These are phyloP conservation scores for Alcedo quadribrachys DNA, from an alignment of 2,797 vertebrate species.

Conservation along the genomic window DNA sequence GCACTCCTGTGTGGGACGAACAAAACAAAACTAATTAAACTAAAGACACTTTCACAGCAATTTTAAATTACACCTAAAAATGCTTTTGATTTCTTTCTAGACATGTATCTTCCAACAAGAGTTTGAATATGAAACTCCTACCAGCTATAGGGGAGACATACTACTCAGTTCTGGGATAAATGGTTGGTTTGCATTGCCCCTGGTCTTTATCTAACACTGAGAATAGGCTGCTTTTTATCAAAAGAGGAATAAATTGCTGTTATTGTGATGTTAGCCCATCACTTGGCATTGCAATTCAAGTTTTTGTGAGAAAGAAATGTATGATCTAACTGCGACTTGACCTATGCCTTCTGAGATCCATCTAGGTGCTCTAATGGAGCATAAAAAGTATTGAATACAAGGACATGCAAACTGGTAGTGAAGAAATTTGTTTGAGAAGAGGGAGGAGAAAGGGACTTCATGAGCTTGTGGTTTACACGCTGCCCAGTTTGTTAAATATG, in stretches of 20 bases:
- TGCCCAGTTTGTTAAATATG: conserved; percentile 65
- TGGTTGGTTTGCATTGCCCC: conserved; percentile 84
- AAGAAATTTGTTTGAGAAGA: conserved; percentile 75
- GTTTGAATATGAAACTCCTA: conserved; percentile 71
- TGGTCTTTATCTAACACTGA: conserved; percentile 83
- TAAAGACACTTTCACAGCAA: conserved; percentile 32
- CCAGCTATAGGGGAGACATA: conserved; percentile 70
- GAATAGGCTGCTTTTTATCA: conserved; percentile 85
- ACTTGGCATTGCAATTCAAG: conserved; percentile 86
- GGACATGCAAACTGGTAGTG: conserved; percentile 77
- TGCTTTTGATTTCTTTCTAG: conserved; percentile 72
- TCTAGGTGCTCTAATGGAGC: conserved; percentile 84
- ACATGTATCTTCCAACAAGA: conserved; percentile 66
- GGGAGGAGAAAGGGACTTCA: conserved; percentile 58
- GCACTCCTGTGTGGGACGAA: conserved; percentile 24
- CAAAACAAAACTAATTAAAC: conserved; percentile 22
- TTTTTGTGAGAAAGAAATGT: conserved; percentile 84
- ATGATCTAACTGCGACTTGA: conserved; percentile 86
- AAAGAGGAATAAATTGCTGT: conserved; percentile 86
- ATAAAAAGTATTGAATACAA: conserved; percentile 79
- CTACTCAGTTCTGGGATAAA: conserved; percentile 80
- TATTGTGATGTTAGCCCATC: conserved; percentile 87
- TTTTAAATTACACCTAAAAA: conserved; percentile 64
- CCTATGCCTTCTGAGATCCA: conserved; percentile 80
- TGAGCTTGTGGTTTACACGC: conserved; percentile 46